Evolutionary conservation across 2,797 vertebrate genomes (phyloP), one percentile per base, ranked within the genome.

Genomic region (Lithobates sylvaticus): DNA sequence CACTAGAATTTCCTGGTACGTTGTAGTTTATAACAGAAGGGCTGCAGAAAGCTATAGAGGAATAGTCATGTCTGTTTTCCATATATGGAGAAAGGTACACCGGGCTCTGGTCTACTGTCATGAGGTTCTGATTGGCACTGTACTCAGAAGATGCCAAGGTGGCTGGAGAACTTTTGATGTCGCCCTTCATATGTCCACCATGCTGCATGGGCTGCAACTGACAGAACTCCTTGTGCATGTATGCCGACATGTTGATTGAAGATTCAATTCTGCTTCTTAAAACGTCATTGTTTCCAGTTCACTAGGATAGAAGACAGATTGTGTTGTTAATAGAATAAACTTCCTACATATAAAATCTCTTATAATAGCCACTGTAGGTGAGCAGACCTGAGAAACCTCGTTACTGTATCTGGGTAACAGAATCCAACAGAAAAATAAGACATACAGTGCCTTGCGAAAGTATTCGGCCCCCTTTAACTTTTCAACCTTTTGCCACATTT

Each of bases 31-130:
- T 90, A 90, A 97, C 10, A 0, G 96, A 91, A 0, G 96, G 96
- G 88, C 94, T 93, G 83, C 96, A 99, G 93, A 98, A 97, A 0
- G 95, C 89, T 90, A 98, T 91, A 0, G 95, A 87, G 0, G 95
- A 84, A 58, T 96, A 97, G 0, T 98, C 97, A 0, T 95, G 95
- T 67, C 89, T 91, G 85, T 87, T 94, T 75, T 99, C 97, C 23
- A 94, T 79, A 54, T 97, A 98, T 0, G 96, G 96, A 0, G 98
- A 96, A 8, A 98, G 95, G 85, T 96, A 98, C 73, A 97, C 86
- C 0, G 96, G 89, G 36, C 95, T 95, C 29, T 92, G 91, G n/a
- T 98, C 96, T 92, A 95, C 88, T 73, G 92, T 86, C 72, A 94
- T 27, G 0, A 92, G 88, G 15, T 96, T 88, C 36, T 95, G 93